These are phyloP conservation scores for Callinectes sapidus DNA, from an alignment of 2,888 invertebrate genomes.

Conservation along the genomic window DNA sequence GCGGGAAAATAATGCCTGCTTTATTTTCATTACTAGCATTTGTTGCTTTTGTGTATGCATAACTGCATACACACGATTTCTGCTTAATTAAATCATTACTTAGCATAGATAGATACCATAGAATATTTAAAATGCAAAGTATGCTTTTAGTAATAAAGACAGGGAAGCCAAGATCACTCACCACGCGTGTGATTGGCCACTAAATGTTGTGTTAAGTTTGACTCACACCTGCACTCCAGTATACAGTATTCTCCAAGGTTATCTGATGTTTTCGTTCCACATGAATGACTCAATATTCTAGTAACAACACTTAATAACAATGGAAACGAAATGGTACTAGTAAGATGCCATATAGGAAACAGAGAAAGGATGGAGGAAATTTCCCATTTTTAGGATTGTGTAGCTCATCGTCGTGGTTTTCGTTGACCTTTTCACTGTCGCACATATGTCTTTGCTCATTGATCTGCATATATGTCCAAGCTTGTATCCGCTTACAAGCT, in stretches of 20 bases:
- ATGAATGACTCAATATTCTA: neutral
- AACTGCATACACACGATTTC: neutral
- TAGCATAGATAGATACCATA: neutral
- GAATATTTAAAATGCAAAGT: neutral
- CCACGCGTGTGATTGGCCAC: neutral
- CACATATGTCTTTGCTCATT: neutral
- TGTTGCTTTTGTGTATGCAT: too few species aligned
- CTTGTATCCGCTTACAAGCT: slow-evolving; percentile 31
- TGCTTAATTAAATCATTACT: neutral
- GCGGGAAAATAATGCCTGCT: neutral
- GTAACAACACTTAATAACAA: neutral
- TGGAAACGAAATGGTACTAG: neutral
- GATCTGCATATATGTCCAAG: slow-evolving; percentile 12
- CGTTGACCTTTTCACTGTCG: neutral
- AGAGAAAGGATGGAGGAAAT: neutral
- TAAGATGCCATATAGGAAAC: neutral
- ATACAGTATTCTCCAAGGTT: neutral
- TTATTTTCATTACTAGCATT: neutral
- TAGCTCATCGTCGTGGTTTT: neutral
- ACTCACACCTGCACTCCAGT: neutral
- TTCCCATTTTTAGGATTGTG: neutral
- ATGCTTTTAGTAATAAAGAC: neutral
- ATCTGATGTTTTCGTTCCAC: neutral
- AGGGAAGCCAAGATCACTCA: neutral
- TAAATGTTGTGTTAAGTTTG: neutral